phyloP scores from a whole-genome alignment of 2,888 invertebrate species.

The Eumacrocentrus americanus region DNA sequence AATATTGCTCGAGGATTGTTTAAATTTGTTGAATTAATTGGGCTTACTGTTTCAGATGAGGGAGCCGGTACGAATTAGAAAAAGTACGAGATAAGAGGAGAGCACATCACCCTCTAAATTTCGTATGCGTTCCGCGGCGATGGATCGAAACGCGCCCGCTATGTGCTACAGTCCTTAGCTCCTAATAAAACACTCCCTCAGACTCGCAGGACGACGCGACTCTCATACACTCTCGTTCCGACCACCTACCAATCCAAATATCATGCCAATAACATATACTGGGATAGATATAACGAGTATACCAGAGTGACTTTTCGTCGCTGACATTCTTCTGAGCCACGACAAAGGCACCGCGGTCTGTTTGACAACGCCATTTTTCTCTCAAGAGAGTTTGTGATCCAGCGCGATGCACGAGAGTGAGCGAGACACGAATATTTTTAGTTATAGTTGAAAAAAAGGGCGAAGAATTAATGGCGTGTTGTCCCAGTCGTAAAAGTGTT shows the following conservation, averaged over 20 bases:
- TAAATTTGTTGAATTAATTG: conserved; percentile 5
- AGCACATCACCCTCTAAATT: conserved; percentile 38
- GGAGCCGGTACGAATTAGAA: background rate
- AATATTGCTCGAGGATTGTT: background rate
- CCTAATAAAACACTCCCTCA: conserved; percentile 47
- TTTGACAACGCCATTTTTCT: conserved; percentile 42
- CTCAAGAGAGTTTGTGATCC: background rate
- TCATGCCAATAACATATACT: conserved; percentile 14
- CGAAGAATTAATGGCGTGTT: background rate
- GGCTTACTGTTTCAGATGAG: no score
- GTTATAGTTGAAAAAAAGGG: background rate
- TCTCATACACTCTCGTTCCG: conserved; percentile 9
- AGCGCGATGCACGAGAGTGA: background rate
- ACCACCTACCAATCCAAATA: conserved; percentile 8
- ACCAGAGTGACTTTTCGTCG: conserved; percentile 43
- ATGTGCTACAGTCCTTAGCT: conserved; percentile 43
- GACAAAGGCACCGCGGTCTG: conserved; percentile 48
- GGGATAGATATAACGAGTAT: conserved; percentile 18
- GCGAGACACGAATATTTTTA: background rate
- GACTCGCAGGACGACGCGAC: conserved; percentile 25
- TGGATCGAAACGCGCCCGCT: conserved; percentile 53
- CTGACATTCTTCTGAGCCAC: conserved; percentile 47
- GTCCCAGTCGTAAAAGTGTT: background rate
- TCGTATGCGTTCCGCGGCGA: conserved; percentile 51
- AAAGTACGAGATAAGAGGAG: background rate